These are phyloP conservation scores for Sardina pilchardus DNA, from an alignment of 2,113 vertebrate genomes.

Conservation along the genomic window DNA sequence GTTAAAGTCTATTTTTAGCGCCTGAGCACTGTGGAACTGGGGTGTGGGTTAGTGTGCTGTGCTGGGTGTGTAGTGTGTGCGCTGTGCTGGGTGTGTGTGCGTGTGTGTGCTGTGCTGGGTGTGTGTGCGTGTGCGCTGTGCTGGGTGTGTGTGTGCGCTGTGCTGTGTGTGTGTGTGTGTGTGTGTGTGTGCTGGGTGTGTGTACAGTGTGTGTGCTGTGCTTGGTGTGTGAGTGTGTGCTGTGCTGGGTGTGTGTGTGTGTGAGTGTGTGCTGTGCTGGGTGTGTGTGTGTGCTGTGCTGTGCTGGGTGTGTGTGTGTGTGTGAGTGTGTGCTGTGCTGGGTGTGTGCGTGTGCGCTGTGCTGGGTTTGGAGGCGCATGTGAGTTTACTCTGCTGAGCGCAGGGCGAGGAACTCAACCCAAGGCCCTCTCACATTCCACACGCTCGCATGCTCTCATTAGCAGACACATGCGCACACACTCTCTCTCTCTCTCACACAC, in stretches of 20 bases:
- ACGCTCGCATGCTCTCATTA: constrained; percentile 21
- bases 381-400: not conserved
- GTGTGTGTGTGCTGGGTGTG: constrained; percentile 28
- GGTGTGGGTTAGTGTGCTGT: constrained; percentile 39
- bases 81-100: constrained; percentile 26
- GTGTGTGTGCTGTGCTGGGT: constrained; percentile 23
- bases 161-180: constrained; percentile 37
- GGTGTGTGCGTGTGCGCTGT: not conserved
- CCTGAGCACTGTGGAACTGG: constrained; percentile 26
- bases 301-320: constrained; percentile 29
- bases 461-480: not conserved
- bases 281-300: constrained; percentile 10
- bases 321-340: constrained; percentile 24
- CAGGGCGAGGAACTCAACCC: not conserved
- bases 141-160: constrained; percentile 19
- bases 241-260: constrained; percentile 28
- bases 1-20: constrained; percentile 42
- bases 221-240: constrained; percentile 19
- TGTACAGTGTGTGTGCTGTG: constrained; percentile 19
- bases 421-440: not conserved
- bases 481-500: not conserved
- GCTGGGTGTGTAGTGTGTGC: constrained; percentile 24
- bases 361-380: constrained; percentile 27
- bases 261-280: constrained; percentile 35
- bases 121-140: constrained; percentile 18